These are phyloP conservation scores for Grantiella picta DNA, from an alignment of 2,113 vertebrate genomes.

Conservation along the genomic window DNA sequence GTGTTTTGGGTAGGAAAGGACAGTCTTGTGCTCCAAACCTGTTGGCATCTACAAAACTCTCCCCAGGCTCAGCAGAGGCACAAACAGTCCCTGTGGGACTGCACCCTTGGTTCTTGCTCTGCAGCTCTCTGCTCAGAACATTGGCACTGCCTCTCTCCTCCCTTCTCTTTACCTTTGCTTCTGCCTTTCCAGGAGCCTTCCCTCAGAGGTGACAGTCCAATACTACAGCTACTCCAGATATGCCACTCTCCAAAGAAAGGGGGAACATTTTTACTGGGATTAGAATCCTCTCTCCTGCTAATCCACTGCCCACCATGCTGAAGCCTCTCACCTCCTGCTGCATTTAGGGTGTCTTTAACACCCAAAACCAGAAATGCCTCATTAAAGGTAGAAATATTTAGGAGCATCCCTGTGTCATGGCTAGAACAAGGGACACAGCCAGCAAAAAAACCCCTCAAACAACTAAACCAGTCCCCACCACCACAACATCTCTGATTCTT, in stretches of 20 bases:
- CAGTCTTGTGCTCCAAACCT: background rate
- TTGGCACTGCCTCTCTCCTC: background rate
- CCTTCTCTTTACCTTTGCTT: background rate
- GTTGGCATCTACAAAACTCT: background rate
- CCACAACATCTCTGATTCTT: background rate
- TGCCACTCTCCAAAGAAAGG: background rate
- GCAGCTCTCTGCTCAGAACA: background rate
- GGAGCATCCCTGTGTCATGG: background rate
- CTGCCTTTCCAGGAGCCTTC: background rate
- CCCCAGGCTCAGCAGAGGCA: background rate
- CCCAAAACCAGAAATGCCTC: background rate
- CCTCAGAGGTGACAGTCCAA: background rate
- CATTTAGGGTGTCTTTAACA: background rate
- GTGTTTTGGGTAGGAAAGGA: background rate
- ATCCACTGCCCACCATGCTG: background rate
- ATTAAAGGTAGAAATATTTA: background rate
- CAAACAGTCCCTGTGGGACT: background rate
- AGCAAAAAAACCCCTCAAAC: fast-evolving
- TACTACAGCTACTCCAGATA: background rate
- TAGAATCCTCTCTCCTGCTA: background rate
- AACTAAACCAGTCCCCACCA: background rate
- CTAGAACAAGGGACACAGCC: background rate
- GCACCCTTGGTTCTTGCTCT: background rate
- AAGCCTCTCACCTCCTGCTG: background rate
- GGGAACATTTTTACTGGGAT: background rate